phyloP scores from a whole-genome alignment of 2,113 vertebrate genomes.

The Cygnus atratus region DNA sequence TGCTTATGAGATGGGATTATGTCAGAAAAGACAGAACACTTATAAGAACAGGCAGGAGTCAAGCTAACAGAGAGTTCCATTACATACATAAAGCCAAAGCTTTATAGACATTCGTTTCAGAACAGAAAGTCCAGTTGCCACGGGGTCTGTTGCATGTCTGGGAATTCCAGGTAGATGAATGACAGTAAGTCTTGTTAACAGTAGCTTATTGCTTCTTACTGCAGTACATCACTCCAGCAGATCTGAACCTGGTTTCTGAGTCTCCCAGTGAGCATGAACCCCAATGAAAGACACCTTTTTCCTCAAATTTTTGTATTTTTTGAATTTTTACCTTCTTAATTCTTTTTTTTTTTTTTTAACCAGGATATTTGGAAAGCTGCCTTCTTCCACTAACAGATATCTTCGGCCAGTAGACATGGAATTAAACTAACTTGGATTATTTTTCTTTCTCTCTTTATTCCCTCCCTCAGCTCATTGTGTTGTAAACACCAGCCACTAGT shows the following conservation, averaged over 20 bases:
- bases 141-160: not conserved
- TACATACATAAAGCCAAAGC: not conserved
- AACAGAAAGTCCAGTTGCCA: not conserved
- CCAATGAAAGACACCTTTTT: not conserved
- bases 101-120: not conserved
- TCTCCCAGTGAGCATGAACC: not conserved
- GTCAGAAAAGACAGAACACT: not conserved
- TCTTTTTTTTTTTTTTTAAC: not conserved
- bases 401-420: not conserved
- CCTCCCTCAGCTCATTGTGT: not conserved
- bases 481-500: not conserved
- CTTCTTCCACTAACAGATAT: not conserved
- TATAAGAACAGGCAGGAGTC: not conserved
- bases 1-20: not conserved
- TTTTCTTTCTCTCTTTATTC: not conserved
- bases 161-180: not conserved
- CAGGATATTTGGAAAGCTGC: not conserved
- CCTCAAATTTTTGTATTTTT: not conserved
- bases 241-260: not conserved
- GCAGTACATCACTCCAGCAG: not conserved
- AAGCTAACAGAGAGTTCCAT: not conserved
- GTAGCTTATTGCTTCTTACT: not conserved
- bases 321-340: not conserved
- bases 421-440: not conserved
- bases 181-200: fast-evolving